Percentiles rank a stretch among this genome's conserved stretches.
phyloP scores from a whole-genome alignment of 1,140 invertebrate species.

The Pentalonia nigronervosa region DNA sequence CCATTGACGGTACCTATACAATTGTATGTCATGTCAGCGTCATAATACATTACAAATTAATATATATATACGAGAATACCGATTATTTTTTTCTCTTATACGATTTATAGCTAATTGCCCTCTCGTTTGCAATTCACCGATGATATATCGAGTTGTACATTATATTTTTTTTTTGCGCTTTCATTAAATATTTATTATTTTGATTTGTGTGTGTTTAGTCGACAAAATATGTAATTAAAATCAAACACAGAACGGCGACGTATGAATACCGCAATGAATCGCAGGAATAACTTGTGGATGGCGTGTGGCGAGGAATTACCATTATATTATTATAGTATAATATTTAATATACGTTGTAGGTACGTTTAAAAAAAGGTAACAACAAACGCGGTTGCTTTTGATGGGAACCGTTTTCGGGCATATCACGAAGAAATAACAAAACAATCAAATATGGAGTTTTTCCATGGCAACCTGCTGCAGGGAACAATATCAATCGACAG shows the following conservation, averaged over 20 bases:
- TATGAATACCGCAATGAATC: background rate
- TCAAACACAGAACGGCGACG: background rate
- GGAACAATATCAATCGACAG: background rate
- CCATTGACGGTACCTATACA: background rate
- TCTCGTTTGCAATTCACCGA: background rate
- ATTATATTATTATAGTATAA: background rate
- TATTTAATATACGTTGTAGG: background rate
- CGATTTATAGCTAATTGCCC: background rate
- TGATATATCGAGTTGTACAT: background rate
- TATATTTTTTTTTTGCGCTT: background rate
- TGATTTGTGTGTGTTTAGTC: background rate
- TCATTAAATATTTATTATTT: background rate
- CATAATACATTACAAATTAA: slow-evolving; percentile 7
- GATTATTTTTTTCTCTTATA: background rate
- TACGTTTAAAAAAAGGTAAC: background rate
- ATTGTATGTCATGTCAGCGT: background rate
- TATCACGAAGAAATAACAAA: background rate
- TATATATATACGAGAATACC: background rate
- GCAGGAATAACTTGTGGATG: background rate
- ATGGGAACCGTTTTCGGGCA: background rate
- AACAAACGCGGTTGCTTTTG: background rate
- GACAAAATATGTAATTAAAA: background rate
- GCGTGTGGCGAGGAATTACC: background rate
- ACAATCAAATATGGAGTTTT: background rate
- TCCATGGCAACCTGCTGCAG: background rate